Conservation (phyloP, 2,888 invertebrate species). For the Lochmaea crataegi region DNA sequence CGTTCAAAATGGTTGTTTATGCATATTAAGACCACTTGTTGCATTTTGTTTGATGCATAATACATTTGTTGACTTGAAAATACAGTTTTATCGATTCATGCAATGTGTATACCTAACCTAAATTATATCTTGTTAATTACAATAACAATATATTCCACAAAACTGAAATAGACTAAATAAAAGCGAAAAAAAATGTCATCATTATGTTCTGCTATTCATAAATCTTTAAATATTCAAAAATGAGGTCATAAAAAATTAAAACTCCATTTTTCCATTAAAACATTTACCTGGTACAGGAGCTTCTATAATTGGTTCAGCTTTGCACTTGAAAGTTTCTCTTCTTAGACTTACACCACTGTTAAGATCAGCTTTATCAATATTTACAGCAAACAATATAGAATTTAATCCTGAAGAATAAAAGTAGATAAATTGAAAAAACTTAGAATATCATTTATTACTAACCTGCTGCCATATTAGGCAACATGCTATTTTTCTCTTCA, state of each 20-base stretch:
- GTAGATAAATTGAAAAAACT: background rate
- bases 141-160: background rate
- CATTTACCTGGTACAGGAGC: conserved; percentile 71
- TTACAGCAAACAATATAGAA: conserved; percentile 91
- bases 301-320: conserved; percentile 75
- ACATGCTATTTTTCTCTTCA: conserved; percentile 79
- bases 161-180: background rate
- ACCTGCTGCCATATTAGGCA: conserved; percentile 91
- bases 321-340: conserved; percentile 65
- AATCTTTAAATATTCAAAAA: too few species aligned
- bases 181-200: background rate
- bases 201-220: too few species aligned
- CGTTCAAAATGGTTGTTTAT: too few species aligned
- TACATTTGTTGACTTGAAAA: too few species aligned
- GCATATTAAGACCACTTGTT: too few species aligned
- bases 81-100: too few species aligned
- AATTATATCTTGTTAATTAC: too few species aligned
- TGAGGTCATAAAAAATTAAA: background rate
- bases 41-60: too few species aligned
- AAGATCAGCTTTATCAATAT: conserved; percentile 87
- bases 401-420: conserved; percentile 74
- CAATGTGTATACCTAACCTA: too few species aligned
- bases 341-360: conserved; percentile 70
- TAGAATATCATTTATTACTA: conserved; percentile 45
- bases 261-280: background rate